Evolutionary conservation across 2,113 vertebrate genomes (phyloP), one percentile per base, ranked within the genome.

Genomic region (Dryoscopus gambensis): DNA sequence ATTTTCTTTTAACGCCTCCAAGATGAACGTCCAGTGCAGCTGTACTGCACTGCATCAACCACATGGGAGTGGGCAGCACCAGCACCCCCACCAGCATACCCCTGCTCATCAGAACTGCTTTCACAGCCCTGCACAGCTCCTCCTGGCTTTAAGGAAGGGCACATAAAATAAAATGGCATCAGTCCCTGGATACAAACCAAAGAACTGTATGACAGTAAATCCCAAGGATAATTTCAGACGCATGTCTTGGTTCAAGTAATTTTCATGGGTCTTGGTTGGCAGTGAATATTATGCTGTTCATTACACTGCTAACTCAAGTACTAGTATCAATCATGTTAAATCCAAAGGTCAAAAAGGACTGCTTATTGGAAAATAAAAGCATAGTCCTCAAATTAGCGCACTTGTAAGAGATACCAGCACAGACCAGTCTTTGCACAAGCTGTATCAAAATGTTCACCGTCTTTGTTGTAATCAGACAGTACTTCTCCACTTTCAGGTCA

Each of bases 1-100:
- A 10, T 71, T 44, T 31, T 40, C 50, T 74, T 44, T 5, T 7
- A 7, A 20, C 3, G 8, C 27, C 28, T 18, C 9, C 0, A 0
- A 71, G 56, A 33, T 42, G 27, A 44, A 80, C 0, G 12, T 9
- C 23, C 27, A 7, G 23, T 14, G 35, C 33, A 35, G 21, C 39
- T 46, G 33, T 28, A 23, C 27, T 19, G 24, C 35, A 53, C 19
- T 67, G 53, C 15, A 31, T 10, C 42, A 50, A 31, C 44, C 5
- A 5, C 78, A 49, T 13, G 11, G 10, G 16, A 53, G 15, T 25
- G 12, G 20, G 18, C 42, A 28, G 60, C 52, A 23, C 15, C 2
- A 1, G 11, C 6, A 1, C 10, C 49, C 46, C 40, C 49, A 18
- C 18, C 8, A 33, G 9, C 30, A 22, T 12, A 19, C 20, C 6